A percentile compares a stretch with the other conserved stretches of the same genome.
Evolutionary conservation across 2,888 invertebrate species (phyloP).

Genomic region (Drosophila peninsularis): DNA sequence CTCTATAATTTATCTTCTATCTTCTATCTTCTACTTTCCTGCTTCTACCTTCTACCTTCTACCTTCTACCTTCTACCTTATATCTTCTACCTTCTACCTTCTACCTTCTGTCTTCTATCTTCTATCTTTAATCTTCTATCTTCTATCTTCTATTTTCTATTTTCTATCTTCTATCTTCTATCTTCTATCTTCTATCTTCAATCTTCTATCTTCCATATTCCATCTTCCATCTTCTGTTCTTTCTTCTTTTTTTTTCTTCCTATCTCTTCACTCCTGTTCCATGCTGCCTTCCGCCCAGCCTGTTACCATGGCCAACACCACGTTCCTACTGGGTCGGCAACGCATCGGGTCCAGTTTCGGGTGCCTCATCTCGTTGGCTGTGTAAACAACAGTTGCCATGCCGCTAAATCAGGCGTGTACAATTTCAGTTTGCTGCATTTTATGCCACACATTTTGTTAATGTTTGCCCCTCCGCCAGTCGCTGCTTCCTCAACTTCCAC

Average conservation of each 20-base stretch:
- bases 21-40: too few species aligned
- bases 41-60: background rate
- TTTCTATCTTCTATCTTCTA: background rate
- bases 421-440: conserved; percentile 66
- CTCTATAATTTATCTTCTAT: too few species aligned
- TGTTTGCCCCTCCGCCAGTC: conserved; percentile 26
- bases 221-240: background rate
- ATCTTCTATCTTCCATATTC: too few species aligned
- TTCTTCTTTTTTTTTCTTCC: too few species aligned
- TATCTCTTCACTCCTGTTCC: background rate
- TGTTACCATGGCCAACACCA: background rate
- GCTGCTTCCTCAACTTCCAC: conserved; percentile 20
- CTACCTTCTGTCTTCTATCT: too few species aligned
- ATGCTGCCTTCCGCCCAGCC: background rate
- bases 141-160: background rate
- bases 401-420: conserved; percentile 70
- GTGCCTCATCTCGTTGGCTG: conserved; percentile 62
- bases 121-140: too few species aligned
- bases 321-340: conserved; percentile 37
- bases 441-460: conserved; percentile 64
- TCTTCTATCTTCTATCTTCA: too few species aligned
- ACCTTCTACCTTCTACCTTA: background rate
- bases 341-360: conserved; percentile 39
- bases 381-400: conserved; percentile 68
- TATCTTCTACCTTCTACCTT: too few species aligned